Base-by-base conservation (phyloP, 1,140 invertebrate species). In the Pemphigus obesinymphae region DNA sequence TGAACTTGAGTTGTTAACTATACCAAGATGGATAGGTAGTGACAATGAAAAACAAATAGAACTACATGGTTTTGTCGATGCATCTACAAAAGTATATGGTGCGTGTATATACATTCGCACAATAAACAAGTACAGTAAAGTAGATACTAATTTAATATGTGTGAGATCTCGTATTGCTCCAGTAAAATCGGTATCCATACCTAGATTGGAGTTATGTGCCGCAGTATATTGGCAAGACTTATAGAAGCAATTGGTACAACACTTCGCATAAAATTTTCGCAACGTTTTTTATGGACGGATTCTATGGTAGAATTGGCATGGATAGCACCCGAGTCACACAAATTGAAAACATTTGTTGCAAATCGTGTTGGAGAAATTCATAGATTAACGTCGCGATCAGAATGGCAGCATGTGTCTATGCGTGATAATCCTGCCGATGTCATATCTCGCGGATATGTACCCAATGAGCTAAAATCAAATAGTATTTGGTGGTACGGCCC, bases 151-250 rank as follows among this genome's bases (percentile, higher is more conserved):
- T n/a, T 82, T 83, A 34, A 13, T 85, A 5, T 76, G 55, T 31
- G 80, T 82, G 0, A 85, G 84, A 76, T 83, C 84, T 17, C 78
- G 83, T 50, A 75, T 84, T 0, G 76, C 83, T 20, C 83, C 85
- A 17, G 34, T 84, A 29, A 84, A 85, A 26, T 45, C n/a, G 0
- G 68, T 84, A 2, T 86, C 87, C n/a, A 85, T 90, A 34, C 89
- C 89, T 10, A 72, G 87, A 82, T 84, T n/a, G n/a, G n/a, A n/a
- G n/a, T n/a, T n/a, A n/a, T n/a, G n/a, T n/a, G n/a, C n/a, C n/a
- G n/a, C n/a, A n/a, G n/a, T n/a, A n/a, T n/a, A n/a, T n/a, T n/a
- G n/a, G n/a, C n/a, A n/a, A n/a, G n/a, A n/a, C n/a, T n/a, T n/a
- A n/a, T n/a, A n/a, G n/a, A n/a, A n/a, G n/a, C n/a, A n/a, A n/a